A percentile compares a stretch with the other conserved stretches of the same genome.
These are phyloP conservation scores for Sarotherodon lohbergeri DNA, from an alignment of 2,113 vertebrate genomes.

Conservation along the genomic window DNA sequence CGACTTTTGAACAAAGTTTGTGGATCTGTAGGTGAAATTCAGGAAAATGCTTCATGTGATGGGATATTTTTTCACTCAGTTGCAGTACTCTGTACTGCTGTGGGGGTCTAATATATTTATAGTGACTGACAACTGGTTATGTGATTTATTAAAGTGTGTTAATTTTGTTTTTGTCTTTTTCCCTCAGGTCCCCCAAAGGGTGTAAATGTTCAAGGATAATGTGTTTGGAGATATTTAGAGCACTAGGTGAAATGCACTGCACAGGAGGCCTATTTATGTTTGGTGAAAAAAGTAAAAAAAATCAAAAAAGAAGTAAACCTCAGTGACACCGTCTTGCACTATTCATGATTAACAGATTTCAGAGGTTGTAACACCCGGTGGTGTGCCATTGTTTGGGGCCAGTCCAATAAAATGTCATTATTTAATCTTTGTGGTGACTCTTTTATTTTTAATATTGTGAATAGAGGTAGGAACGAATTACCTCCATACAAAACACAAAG, in stretches of 20 bases:
- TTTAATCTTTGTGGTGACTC: not conserved
- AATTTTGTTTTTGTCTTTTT: not conserved
- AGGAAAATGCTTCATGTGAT: not conserved
- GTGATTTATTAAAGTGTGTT: not conserved
- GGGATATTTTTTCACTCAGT: accelerated
- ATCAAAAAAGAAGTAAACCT: not conserved
- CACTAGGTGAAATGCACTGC: slow-evolving; percentile 62
- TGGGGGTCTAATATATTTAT: not conserved
- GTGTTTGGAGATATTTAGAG: not conserved
- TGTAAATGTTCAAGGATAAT: slow-evolving; percentile 18
- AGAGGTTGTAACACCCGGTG: slow-evolving; percentile 5
- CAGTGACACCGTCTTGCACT: slow-evolving; percentile 31
- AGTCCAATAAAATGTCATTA: slow-evolving; percentile 64
- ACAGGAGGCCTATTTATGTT: slow-evolving; percentile 32
- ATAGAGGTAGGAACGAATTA: accelerated
- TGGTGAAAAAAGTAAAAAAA: not conserved
- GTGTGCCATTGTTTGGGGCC: slow-evolving; percentile 38
- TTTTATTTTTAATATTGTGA: not conserved
- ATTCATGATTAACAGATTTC: slow-evolving; percentile 13
- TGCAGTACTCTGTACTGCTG: not conserved
- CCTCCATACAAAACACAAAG: not conserved
- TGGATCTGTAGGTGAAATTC: slow-evolving; percentile 49
- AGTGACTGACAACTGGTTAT: not conserved
- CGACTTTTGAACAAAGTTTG: not conserved
- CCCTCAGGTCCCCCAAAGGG: slow-evolving; percentile 43